These are phyloP conservation scores for Schizotus pectinicornis DNA, from an alignment of 2,888 invertebrate species.

Conservation along the genomic window DNA sequence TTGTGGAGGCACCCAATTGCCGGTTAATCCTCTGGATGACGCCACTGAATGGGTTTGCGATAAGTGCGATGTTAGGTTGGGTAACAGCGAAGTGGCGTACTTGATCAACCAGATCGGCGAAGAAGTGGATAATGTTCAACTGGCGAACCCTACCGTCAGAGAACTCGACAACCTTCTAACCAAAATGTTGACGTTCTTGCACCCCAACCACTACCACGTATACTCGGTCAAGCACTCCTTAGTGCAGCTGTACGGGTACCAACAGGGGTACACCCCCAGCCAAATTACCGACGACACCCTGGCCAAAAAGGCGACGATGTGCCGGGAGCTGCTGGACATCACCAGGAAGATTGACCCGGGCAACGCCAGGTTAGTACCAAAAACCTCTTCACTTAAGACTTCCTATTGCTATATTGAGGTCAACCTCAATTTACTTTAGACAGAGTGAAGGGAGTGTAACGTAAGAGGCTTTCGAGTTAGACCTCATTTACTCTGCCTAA, in stretches of 20 bases:
- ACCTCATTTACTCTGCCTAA: too few relatives aligned
- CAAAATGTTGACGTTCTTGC: constrained; percentile 76
- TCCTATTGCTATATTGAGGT: too few relatives aligned
- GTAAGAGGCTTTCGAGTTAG: too few relatives aligned
- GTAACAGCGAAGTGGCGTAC: constrained; percentile 69
- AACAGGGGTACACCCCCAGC: constrained; percentile 64
- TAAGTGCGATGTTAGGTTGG: constrained; percentile 70
- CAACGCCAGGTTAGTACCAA: constrained; percentile 63
- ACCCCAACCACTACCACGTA: constrained; percentile 84
- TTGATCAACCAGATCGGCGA: constrained; percentile 76
- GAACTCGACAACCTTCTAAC: constrained; percentile 70
- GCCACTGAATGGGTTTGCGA: constrained; percentile 80
- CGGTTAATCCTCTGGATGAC: constrained; percentile 72
- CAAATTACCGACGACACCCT: constrained; percentile 66
- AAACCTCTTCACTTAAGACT: neutral
- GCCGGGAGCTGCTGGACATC: constrained; percentile 68
- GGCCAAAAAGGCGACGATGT: constrained; percentile 71
- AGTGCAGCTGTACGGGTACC: constrained; percentile 79
- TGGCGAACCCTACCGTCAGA: constrained; percentile 66
- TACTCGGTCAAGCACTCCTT: constrained; percentile 83
- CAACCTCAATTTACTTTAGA: too few relatives aligned
- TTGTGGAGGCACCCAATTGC: constrained; percentile 69
- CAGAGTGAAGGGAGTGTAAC: too few relatives aligned
- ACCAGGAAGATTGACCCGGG: constrained; percentile 74
- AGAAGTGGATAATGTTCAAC: constrained; percentile 73